Evolutionary conservation across 2,888 invertebrate species (phyloP).

Genomic region (Drosophila algonquin): DNA sequence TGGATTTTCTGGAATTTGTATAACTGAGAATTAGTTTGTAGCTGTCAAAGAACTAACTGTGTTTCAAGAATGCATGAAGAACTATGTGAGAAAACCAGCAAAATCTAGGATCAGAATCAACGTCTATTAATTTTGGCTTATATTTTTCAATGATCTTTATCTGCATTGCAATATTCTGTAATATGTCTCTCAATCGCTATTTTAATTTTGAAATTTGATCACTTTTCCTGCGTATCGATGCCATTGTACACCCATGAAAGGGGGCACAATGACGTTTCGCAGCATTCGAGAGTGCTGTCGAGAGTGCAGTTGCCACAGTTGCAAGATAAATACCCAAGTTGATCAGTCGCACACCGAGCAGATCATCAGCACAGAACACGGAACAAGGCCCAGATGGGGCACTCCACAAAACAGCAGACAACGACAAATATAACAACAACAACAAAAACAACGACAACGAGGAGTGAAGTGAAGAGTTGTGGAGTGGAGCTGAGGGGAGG

Average conservation of each 20-base stretch:
- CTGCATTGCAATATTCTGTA: no score
- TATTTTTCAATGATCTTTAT: no score
- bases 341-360: constrained; percentile 62
- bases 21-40: no score
- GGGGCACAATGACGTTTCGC: constrained; percentile 22
- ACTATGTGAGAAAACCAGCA: no score
- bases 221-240: constrained; percentile 13
- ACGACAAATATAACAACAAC: constrained; percentile 1
- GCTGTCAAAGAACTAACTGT: no score
- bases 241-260: constrained; percentile 37
- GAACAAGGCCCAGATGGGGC: constrained; percentile 42
- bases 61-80: no score
- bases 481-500: neutral
- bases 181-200: no score
- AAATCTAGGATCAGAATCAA: no score
- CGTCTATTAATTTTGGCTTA: no score
- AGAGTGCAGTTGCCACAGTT: constrained; percentile 62
- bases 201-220: neutral
- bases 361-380: constrained; percentile 69
- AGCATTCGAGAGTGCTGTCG: constrained; percentile 44
- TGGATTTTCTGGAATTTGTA: no score
- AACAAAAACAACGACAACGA: neutral
- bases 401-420: neutral
- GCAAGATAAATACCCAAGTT: constrained; percentile 65
- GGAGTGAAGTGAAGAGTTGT: neutral